Percentiles rank a stretch among this genome's conserved stretches.
Conservation (phyloP, 2,797 vertebrate genomes). For the Eulemur rubriventer region DNA sequence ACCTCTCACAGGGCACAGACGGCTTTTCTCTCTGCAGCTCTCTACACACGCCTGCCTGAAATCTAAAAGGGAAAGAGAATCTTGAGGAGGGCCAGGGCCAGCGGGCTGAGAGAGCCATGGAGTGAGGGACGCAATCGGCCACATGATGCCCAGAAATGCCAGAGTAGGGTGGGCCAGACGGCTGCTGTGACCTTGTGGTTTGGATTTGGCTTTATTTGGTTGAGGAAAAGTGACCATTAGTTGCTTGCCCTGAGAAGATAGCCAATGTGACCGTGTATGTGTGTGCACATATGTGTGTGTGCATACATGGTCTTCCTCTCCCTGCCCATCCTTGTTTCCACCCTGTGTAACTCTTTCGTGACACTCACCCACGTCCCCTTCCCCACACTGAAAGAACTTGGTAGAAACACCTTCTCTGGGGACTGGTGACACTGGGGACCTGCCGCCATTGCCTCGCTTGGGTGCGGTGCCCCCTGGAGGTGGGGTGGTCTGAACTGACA, state of each 20-base stretch:
- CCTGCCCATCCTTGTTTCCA: background rate
- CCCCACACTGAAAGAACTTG: background rate
- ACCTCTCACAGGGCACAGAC: background rate
- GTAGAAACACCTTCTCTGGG: background rate
- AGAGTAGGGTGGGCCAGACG: fast-evolving
- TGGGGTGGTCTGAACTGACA: background rate
- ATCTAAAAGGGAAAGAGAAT: background rate
- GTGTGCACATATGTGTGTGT: fast-evolving
- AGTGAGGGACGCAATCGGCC: fast-evolving
- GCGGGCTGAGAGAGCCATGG: too few species aligned
- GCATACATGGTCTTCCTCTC: background rate
- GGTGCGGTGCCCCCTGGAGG: too few species aligned
- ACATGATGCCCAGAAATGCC: background rate
- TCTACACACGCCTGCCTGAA: background rate
- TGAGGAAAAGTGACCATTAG: background rate
- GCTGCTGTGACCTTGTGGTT: background rate
- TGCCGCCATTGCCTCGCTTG: background rate
- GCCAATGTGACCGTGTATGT: fast-evolving
- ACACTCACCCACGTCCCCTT: background rate
- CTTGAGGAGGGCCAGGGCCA: background rate
- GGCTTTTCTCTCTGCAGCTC: background rate
- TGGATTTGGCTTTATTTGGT: background rate
- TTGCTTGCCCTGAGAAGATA: background rate
- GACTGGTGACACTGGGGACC: too few species aligned
- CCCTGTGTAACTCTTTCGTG: fast-evolving